Evolutionary conservation across 1,140 invertebrate species (phyloP), one percentile per base, ranked within the genome.

Genomic region (Rhyzopertha dominica): DNA sequence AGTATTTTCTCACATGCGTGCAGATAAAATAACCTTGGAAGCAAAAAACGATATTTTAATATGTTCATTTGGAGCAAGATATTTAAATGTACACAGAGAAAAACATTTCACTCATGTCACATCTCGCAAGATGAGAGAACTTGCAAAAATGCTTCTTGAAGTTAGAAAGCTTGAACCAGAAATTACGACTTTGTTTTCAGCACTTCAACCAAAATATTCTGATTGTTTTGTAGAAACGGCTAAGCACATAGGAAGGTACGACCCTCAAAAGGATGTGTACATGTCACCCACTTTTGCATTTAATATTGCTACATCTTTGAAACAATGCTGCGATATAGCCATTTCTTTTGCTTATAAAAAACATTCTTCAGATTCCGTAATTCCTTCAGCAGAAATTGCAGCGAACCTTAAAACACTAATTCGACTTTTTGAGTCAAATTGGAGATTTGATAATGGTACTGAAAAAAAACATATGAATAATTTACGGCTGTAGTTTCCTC

Each of bases 301-400:
- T 29, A 58, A 58, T 39, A 53, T 58, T 17, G 17, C 20, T 8
- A 56, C 53, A n/a, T 43, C 34, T 16, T 12, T 58, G n/a, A 56
- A 58, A 39, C 53, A 57, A 40, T 57, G 52, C 24, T 49, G 46
- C 26, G 42, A 54, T 42, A 49, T 57, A 29, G 49, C 52, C 23
- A 47, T 52, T 35, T 12, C 25, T 22, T 26, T 39, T 16, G 37
- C 12, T 7, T 12, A 41, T 16, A 46, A 16, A 19, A 29, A 3
- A 5, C n/a, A 48, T 31, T 37, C 43, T 34, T 8, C 20, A 13
- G 31, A 14, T 18, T 28, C 16, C 14, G 22, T 13, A 14, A 22
- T 43, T n/a, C 13, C 35, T 2, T 53, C 19, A 36, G 31, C 28
- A 2, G 40, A 53, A 31, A 18, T 25, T 26, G 36, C 47, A 37